phyloP scores from a whole-genome alignment of 2,113 vertebrate species.

The Atractosteus spatula region DNA sequence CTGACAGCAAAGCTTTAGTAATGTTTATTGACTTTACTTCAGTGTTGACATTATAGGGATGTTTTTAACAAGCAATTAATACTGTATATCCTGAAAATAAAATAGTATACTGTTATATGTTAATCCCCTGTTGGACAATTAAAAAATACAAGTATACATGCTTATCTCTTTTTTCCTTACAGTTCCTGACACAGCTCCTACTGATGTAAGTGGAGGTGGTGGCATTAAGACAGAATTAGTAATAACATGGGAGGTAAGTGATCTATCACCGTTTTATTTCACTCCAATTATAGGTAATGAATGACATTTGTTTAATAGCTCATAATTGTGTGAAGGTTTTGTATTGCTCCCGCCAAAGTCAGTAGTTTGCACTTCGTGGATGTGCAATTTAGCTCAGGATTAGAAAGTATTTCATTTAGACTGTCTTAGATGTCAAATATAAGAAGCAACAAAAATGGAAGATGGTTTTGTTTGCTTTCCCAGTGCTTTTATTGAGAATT shows the following conservation, averaged over 20 bases:
- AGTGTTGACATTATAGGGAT: too few relatives aligned
- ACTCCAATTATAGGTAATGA: conserved; percentile 48
- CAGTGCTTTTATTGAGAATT: too few relatives aligned
- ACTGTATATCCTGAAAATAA: too few relatives aligned
- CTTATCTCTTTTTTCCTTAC: conserved; percentile 38
- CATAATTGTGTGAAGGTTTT: conserved; percentile 62
- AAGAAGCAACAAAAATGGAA: too few relatives aligned
- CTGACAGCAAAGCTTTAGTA: too few relatives aligned
- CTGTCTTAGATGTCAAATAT: too few relatives aligned
- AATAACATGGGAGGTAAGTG: conserved; percentile 98
- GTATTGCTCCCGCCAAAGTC: conserved; percentile 50
- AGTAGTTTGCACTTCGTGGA: conserved; percentile 41
- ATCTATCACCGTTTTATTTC: conserved; percentile 67
- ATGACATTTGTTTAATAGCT: conserved; percentile 65
- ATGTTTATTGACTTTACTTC: too few relatives aligned
- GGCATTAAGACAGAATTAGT: conserved; percentile 94
- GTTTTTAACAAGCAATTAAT: too few relatives aligned
- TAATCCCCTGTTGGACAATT: too few relatives aligned
- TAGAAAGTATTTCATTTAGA: conserved; percentile 36
- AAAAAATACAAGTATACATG: not conserved
- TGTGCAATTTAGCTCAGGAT: conserved; percentile 37
- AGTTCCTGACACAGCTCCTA: conserved; percentile 89
- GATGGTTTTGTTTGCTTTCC: too few relatives aligned
- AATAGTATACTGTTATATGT: too few relatives aligned
- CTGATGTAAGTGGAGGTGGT: conserved; percentile 90